phyloP scores from a whole-genome alignment of 2,113 vertebrate species.

The Rhipidura dahli region DNA sequence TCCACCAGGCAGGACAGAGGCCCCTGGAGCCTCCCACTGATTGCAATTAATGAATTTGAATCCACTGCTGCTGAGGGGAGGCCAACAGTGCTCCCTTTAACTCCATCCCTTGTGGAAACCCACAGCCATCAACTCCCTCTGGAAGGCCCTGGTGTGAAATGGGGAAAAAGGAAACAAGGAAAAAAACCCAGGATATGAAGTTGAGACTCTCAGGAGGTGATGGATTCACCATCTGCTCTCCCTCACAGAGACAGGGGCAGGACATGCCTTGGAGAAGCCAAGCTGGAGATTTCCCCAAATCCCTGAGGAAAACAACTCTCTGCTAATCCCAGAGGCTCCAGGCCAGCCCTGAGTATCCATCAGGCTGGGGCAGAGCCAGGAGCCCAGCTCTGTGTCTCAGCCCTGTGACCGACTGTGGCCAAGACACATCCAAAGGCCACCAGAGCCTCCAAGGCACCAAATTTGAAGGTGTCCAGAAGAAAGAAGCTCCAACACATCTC shows the following conservation, averaged over 20 bases:
- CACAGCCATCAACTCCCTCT: not conserved
- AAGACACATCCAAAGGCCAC: not conserved
- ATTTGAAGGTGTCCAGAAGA: not conserved
- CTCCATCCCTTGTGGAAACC: not conserved
- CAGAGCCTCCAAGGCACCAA: accelerated
- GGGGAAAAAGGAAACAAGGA: not conserved
- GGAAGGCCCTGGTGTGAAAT: not conserved
- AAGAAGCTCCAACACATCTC: not conserved
- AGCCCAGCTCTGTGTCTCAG: not conserved
- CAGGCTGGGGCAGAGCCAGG: not conserved
- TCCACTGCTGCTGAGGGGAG: not conserved
- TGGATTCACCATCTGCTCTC: not conserved
- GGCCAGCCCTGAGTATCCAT: not conserved
- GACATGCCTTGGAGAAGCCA: not conserved
- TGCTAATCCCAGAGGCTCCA: not conserved
- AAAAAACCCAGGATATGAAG: not conserved
- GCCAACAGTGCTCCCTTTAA: not conserved
- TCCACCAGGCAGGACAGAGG: not conserved
- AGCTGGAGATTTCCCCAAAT: constrained; percentile 8
- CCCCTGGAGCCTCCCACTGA: not conserved
- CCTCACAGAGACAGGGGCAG: not conserved
- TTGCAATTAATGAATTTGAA: not conserved
- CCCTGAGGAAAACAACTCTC: not conserved
- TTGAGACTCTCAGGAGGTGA: not conserved
- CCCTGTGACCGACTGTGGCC: not conserved